Evolutionary conservation across 2,888 invertebrate species (phyloP), one percentile per base, ranked within the genome.

Genomic region (Adelognathus sp.): DNA sequence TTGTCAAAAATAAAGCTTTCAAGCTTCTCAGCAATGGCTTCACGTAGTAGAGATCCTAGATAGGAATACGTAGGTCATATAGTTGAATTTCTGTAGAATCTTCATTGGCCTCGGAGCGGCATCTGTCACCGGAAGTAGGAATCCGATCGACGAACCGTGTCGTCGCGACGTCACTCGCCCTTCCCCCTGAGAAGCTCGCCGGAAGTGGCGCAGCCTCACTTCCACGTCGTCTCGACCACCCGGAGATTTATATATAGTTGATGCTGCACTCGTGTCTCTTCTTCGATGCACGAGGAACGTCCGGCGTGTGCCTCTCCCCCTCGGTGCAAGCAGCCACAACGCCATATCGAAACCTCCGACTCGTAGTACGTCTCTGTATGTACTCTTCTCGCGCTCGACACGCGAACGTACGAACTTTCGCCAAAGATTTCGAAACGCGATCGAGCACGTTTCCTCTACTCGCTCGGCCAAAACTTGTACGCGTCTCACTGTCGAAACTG

Each of bases 41-140:
- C 9, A 11, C 11, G 54, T 29, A 54, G 46, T 9, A 31, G 14
- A 41, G 14, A 41, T 85, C 85, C 85, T 83, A 83, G 79, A 76
- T 81, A 76, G 66, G 3, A 33, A 1, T 50, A 14, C 41, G 24
- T 60, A 39, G 6, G 24, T 21, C 16, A 76, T 61, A 64, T 80
- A 76, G 31, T 11, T 61, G 31, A 44, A 50, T 78, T 81, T 82
- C 73, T 67, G 54, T 18, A 75, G 63, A n/a, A n/a, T 74, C 61
- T 63, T n/a, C 9, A 39, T 24, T 66, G 50, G 63, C 46, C 27
- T 27, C 21, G 27, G 36, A 46, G 81, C 81, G 83, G 78, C 83
- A 84, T 81, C 79, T 79, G 82, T 81, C 82, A 79, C 81, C 79
- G 74, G 80, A 82, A 80, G 81, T 82, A 81, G 82, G 77, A 82